Percentiles rank a stretch among this genome's conserved stretches.
Conservation (phyloP, 1,140 invertebrate genomes). For the Lasioglossum baleicum region DNA sequence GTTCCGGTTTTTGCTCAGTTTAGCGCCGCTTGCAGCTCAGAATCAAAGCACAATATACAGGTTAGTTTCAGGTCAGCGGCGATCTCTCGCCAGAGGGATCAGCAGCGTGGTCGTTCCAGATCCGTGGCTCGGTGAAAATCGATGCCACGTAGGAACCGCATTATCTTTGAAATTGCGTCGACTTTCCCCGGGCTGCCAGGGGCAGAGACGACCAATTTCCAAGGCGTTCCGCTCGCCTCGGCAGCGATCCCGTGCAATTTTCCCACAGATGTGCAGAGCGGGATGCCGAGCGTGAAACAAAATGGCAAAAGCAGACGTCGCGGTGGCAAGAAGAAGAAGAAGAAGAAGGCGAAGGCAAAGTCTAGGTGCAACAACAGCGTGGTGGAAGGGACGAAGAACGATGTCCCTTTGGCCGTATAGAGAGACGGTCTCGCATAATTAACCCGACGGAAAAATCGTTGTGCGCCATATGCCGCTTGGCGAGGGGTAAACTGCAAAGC, state of each 20-base stretch:
- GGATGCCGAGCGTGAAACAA: conserved; percentile 41
- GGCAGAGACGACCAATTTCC: conserved; percentile 41
- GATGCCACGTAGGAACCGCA: background rate
- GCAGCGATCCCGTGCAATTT: conserved; percentile 38
- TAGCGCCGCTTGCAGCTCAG: no score
- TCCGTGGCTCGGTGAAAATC: conserved; percentile 2
- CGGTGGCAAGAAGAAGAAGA: background rate
- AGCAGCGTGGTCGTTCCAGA: background rate
- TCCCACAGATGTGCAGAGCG: conserved; percentile 38
- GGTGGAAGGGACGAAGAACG: conserved; percentile 5
- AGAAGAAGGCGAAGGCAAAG: background rate
- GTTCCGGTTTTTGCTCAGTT: no score
- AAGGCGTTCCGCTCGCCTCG: conserved; percentile 25
- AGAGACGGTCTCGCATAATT: conserved; percentile 68
- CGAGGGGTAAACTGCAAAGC: conserved; percentile 63
- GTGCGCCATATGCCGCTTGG: conserved; percentile 67
- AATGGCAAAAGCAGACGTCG: conserved; percentile 13
- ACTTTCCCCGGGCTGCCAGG: conserved; percentile 25
- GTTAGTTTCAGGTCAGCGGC: no score
- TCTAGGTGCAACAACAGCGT: background rate
- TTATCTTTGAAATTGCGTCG: conserved; percentile 44
- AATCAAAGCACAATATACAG: no score
- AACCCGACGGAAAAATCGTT: conserved; percentile 67
- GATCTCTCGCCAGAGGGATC: background rate
- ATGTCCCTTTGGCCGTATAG: conserved; percentile 38